These are phyloP conservation scores for Sebastes baramenuke DNA, from an alignment of 2,797 vertebrate species.

Conservation along the genomic window DNA sequence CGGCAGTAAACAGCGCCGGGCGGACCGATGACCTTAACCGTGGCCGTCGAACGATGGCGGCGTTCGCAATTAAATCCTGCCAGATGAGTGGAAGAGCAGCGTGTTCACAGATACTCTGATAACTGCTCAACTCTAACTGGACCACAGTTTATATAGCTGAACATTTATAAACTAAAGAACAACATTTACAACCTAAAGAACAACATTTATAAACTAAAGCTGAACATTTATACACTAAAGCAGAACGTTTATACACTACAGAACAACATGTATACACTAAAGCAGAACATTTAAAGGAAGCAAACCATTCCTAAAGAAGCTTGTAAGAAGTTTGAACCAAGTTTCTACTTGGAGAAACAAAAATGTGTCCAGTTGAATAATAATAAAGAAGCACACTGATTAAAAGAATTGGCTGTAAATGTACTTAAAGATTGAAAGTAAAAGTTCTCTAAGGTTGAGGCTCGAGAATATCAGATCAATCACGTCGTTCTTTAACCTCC, in stretches of 20 bases:
- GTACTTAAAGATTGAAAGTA: too few relatives aligned
- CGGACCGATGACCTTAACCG: constrained; percentile 41
- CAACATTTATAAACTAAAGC: not conserved
- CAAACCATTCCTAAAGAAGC: too few relatives aligned
- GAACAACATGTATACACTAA: not conserved
- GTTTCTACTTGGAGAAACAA: too few relatives aligned
- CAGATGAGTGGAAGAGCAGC: constrained; percentile 4
- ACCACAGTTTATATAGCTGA: not conserved
- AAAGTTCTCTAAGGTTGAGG: too few relatives aligned
- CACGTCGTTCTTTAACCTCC: too few relatives aligned
- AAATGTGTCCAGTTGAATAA: too few relatives aligned
- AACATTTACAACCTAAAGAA: not conserved
- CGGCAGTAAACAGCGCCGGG: constrained; percentile 14
- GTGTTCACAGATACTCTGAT: constrained; percentile 1
- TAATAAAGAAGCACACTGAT: too few relatives aligned
- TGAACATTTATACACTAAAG: not conserved
- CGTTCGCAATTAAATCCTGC: constrained; percentile 44
- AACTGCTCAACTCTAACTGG: not conserved
- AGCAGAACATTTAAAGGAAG: not conserved
- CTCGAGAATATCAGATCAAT: too few relatives aligned
- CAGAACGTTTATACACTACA: not conserved
- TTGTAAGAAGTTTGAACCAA: too few relatives aligned
- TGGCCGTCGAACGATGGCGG: constrained; percentile 1
- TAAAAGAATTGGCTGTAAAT: too few relatives aligned
- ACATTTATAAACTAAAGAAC: not conserved